Base-by-base conservation (phyloP, 2,797 vertebrate species). In the Anisognathus igniventris region DNA sequence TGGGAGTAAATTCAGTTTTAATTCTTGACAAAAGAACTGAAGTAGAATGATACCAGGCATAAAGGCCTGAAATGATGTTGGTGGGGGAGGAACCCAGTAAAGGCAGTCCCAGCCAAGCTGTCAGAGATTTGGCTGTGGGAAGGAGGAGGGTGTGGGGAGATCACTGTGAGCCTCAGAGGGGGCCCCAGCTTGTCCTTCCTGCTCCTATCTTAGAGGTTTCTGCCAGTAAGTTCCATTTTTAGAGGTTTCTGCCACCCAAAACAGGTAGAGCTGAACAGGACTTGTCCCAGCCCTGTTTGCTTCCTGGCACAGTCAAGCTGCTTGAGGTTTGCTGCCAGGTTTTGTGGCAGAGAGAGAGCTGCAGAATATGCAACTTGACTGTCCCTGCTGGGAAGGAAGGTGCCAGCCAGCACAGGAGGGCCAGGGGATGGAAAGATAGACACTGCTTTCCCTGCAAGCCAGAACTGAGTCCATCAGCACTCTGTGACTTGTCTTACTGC, bases 151-250 rank as follows among this genome's bases (percentile, higher is more conserved):
- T 58, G 24, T 45, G 30, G 25, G 9, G 21, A 27, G 18, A 25
- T 54, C 25, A 47, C 56, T 0, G 0, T 35, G 48, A 54, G 25
- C 42, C 33, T 77, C 48, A 48, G 48, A 48, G 35, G 4, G 14
- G 10, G 4, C 39, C 40, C 17, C 2, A 1, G 28, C 24, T 82
- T 58, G 35, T 78, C 62, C 9, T 2, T 66, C 8, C 35, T 61
- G 23, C 6, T 50, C 22, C 45, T 44, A 28, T 72, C 37, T 20
- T n/a, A 44, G 22, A 57, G 12, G 7, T 42, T 48, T 70, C 27
- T 48, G 48, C 25, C 14, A 62, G 33, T 12, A 21, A 77, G 30
- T 7, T 25, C 40, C 17, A 25, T 54, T 61, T 61, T 47, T 70
- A 33, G 22, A 70, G 22, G 6, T 71, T 71, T 78, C 27, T 71